phyloP scores from a whole-genome alignment of 2,888 invertebrate genomes.

The Lissocephala sabroskyi region DNA sequence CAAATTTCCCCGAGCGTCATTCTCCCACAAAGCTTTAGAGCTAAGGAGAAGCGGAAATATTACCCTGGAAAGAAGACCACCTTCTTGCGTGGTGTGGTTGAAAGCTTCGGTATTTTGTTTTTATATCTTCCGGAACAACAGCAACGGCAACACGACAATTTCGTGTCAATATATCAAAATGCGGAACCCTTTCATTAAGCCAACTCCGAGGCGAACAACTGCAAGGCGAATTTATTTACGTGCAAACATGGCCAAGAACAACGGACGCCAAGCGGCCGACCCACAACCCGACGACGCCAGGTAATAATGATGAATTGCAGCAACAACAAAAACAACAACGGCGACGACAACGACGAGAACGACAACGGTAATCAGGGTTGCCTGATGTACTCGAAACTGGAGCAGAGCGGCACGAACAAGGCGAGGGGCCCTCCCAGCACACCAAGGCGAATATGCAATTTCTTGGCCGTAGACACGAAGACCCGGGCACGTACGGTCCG shows the following conservation, averaged over 20 bases:
- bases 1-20: no score
- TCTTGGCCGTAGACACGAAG: slow-evolving; percentile 19
- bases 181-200: slow-evolving; percentile 57
- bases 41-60: no score
- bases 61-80: no score
- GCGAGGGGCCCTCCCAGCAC: not conserved
- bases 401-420: slow-evolving; percentile 51
- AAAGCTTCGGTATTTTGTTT: no score
- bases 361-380: slow-evolving; percentile 10
- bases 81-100: no score
- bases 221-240: slow-evolving; percentile 21
- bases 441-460: slow-evolving; percentile 53
- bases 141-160: no score
- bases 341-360: slow-evolving; percentile 14
- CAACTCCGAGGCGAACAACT: slow-evolving; percentile 3
- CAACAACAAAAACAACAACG: slow-evolving; percentile 26
- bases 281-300: slow-evolving; percentile 21
- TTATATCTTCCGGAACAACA: no score
- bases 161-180: slow-evolving; percentile 58
- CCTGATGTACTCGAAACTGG: slow-evolving; percentile 33
- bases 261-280: slow-evolving; percentile 3
- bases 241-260: slow-evolving; percentile 25
- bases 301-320: slow-evolving; percentile 68
- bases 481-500: slow-evolving; percentile 4
- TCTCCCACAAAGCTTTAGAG: no score